Base-by-base conservation (phyloP, 37 sponge, comb jelly and placozoan genomes). In the Oopsacas minuta region DNA sequence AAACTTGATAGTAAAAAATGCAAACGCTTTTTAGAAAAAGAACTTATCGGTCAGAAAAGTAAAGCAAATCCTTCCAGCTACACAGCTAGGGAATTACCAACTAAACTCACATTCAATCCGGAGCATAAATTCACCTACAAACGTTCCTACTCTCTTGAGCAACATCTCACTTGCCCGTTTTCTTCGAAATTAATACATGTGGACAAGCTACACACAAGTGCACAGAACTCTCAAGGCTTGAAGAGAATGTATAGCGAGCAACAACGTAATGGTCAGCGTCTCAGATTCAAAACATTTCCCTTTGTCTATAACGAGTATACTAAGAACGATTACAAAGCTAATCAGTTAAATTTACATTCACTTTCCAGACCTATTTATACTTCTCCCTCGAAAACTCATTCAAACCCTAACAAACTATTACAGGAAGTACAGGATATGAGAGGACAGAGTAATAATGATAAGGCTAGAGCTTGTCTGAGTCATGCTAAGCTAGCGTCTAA, bases 121-220 rank as follows among this genome's bases (percentile, higher is more conserved):
- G 75, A 61, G 7, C 22, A 3, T 20, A 61, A 61, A 34, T 7
- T 34, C 28, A 20, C 22, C 75, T 61, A 61, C 75, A 61, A 61
- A 12, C 75, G 75, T 34, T 61, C 28, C 5, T 5, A 61, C 5
- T 61, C 75, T 5, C 75, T 61, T 32, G 75, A 61, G 30, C 75
- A 61, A n/a, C 75, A n/a, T 7, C 75, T 61, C 75, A 25, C 75
- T 5, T n/a, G 28, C 30, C 22, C 22, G 30, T 61, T 61, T n/a
- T 61, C 75, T 61, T 10, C 75, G 20, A 61, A 61, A 10, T 32
- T 61, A 34, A 84, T 84, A n/a, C 49, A 52, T 84, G 49, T 84
- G 7, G 85, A 84, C 81, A 51, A 37, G 51, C 30, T 84, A 20
- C 85, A 84, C 30, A 23, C 39, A 51, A 52, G 85, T 81, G 23